Percentiles rank a stretch among this genome's conserved stretches.
Evolutionary conservation across 2,888 invertebrate genomes (phyloP).

Genomic region (Chaetogeoica ovagalla): DNA sequence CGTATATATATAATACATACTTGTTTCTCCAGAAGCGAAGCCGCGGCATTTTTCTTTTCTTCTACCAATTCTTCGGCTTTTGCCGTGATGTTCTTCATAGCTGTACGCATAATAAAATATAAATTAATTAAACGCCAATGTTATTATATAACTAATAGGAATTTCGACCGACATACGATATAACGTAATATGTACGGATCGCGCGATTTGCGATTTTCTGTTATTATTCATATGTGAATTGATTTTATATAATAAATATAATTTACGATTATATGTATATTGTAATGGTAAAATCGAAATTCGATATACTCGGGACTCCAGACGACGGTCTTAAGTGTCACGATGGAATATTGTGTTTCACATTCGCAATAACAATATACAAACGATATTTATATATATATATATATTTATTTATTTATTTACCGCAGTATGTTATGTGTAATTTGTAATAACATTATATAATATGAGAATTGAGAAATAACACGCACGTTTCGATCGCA

Average conservation of each 20-base stretch:
- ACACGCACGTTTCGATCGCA: background rate
- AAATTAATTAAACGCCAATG: background rate
- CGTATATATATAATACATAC: slow-evolving; percentile 19
- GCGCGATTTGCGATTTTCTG: background rate
- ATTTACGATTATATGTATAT: no score
- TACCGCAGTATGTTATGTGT: no score
- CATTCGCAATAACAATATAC: background rate
- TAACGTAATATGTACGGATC: background rate
- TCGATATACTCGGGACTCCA: background rate
- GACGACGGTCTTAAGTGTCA: background rate
- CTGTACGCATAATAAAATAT: background rate
- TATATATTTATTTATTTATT: no score
- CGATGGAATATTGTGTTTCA: background rate
- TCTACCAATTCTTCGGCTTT: slow-evolving; percentile 45
- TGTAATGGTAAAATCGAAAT: background rate
- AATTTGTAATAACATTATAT: no score
- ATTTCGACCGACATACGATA: background rate
- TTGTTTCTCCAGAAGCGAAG: slow-evolving; percentile 46
- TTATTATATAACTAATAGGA: background rate
- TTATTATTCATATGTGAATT: background rate
- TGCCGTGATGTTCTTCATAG: slow-evolving; percentile 40
- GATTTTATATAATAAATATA: background rate
- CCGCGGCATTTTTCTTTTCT: slow-evolving; percentile 37
- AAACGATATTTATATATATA: background rate
- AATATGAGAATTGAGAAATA: background rate